Conservation (phyloP, 2,113 vertebrate species). For the Urocynchramus pylzowi region DNA sequence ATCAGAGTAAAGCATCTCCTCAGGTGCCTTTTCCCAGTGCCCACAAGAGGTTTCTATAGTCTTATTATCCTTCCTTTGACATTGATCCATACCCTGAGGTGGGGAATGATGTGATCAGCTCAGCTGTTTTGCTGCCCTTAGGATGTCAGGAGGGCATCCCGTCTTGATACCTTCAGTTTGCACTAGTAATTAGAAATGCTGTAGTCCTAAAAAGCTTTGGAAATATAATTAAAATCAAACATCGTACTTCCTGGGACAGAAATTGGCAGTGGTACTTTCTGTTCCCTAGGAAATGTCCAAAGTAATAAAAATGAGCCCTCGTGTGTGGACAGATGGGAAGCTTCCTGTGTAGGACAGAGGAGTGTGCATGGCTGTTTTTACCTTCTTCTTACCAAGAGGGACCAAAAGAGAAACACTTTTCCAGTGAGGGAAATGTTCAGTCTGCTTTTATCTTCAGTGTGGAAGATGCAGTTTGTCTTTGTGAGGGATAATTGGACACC, state of each 20-base stretch:
- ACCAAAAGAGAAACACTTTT: neutral
- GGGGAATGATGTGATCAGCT: neutral
- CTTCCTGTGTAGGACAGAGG: neutral
- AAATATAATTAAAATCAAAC: constrained; percentile 38
- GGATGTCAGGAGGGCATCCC: neutral
- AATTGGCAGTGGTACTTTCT: neutral
- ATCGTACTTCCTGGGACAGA: neutral
- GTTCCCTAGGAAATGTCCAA: neutral
- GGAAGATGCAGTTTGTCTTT: neutral
- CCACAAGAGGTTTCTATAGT: neutral
- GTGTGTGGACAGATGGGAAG: constrained; percentile 2
- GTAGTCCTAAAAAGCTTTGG: neutral
- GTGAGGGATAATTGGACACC: neutral
- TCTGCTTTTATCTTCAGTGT: neutral
- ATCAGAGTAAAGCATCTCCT: neutral
- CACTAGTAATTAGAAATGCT: neutral
- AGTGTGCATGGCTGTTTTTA: neutral
- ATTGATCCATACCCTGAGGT: neutral
- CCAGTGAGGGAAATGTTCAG: neutral
- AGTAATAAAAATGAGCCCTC: neutral
- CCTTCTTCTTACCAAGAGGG: neutral
- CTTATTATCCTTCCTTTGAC: neutral
- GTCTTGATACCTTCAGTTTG: neutral
- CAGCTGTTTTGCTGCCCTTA: neutral
- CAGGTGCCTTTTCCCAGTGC: neutral